These are phyloP conservation scores for Sula dactylatra DNA, from an alignment of 2,113 vertebrate genomes.

Conservation along the genomic window DNA sequence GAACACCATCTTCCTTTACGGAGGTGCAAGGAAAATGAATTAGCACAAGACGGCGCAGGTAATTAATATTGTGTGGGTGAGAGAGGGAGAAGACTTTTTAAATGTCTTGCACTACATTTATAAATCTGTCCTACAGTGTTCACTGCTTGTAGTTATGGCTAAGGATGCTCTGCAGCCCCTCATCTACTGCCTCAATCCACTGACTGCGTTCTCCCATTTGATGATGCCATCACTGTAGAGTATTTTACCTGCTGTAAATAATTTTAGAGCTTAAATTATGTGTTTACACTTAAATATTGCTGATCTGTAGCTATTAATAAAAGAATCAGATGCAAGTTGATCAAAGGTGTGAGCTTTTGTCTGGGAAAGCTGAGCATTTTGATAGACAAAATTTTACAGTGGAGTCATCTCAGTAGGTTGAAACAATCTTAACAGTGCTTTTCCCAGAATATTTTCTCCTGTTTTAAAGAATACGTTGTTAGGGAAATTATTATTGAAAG, in stretches of 20 bases:
- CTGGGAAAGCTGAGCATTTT: neutral
- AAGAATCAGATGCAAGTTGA: neutral
- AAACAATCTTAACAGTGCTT: neutral
- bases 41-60: neutral
- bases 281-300: neutral
- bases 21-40: slow-evolving; percentile 44
- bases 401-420: neutral
- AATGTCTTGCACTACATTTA: slow-evolving; percentile 19
- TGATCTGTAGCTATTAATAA: neutral
- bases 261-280: neutral
- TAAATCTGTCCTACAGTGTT: slow-evolving; percentile 12
- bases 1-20: slow-evolving; percentile 10
- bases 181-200: neutral
- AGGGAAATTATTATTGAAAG: neutral
- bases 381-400: neutral
- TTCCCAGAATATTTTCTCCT: neutral
- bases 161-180: neutral
- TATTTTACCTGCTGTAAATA: neutral
- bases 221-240: neutral
- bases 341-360: neutral
- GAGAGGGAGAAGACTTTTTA: slow-evolving; percentile 21
- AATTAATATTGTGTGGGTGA: slow-evolving; percentile 60
- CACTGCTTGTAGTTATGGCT: slow-evolving; percentile 3
- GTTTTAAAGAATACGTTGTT: neutral
- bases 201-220: neutral